Evolutionary conservation across 2,888 invertebrate species (phyloP).

Genomic region (Hyles lineata): DNA sequence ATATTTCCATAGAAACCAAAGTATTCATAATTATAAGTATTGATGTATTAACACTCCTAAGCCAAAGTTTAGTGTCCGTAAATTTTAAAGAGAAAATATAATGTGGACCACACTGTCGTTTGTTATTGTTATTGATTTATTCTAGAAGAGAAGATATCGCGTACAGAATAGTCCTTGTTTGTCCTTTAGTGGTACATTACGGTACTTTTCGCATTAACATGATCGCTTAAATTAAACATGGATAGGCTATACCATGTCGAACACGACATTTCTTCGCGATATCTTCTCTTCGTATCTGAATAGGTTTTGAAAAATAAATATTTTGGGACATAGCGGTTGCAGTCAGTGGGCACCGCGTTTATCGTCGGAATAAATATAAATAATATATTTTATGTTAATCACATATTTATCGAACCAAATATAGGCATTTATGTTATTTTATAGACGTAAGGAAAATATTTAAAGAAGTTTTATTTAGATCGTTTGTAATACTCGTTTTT

Average conservation of each 20-base stretch:
- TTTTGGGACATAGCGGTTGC: background rate
- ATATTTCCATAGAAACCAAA: too few relatives aligned
- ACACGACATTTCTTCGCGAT: too few relatives aligned
- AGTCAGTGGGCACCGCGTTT: background rate
- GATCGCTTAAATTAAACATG: too few relatives aligned
- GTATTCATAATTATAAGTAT: too few relatives aligned
- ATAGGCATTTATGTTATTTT: slow-evolving; percentile 17
- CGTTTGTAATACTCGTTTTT: background rate
- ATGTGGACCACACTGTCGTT: background rate
- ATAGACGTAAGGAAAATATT: slow-evolving; percentile 7
- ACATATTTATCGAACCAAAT: background rate
- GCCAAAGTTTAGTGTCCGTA: background rate
- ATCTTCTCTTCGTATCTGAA: too few relatives aligned
- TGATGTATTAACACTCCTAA: background rate
- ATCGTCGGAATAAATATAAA: background rate
- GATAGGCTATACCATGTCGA: too few relatives aligned
- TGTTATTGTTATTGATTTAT: background rate
- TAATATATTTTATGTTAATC: slow-evolving; percentile 12
- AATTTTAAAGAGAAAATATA: background rate
- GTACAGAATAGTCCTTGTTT: too few relatives aligned
- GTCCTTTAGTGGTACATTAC: too few relatives aligned
- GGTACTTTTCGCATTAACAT: too few relatives aligned
- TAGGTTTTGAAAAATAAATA: too few relatives aligned
- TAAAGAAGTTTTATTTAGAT: slow-evolving; percentile 18
- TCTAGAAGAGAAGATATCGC: too few relatives aligned